These are phyloP conservation scores for Oryctolagus cuniculus DNA, from an alignment of 2,113 vertebrate species.

Conservation along the genomic window DNA sequence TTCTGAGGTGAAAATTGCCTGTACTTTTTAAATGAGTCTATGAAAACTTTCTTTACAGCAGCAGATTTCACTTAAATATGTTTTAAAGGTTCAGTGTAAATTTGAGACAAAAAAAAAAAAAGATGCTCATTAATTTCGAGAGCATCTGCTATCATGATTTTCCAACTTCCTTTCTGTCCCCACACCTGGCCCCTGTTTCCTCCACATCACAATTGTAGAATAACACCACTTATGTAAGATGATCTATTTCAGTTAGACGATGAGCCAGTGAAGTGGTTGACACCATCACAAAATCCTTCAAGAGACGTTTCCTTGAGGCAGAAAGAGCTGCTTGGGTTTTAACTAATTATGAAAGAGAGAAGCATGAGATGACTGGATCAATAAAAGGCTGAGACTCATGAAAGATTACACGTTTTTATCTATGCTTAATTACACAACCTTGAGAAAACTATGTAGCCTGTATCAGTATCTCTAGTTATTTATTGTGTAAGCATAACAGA, in stretches of 20 bases:
- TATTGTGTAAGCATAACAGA: neutral
- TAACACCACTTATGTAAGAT: neutral
- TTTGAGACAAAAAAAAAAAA: neutral
- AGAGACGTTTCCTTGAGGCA: neutral
- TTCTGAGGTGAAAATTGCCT: neutral
- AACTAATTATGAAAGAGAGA: neutral
- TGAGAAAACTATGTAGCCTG: neutral
- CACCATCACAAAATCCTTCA: neutral
- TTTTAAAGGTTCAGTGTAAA: constrained; percentile 17
- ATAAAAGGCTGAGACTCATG: neutral
- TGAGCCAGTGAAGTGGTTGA: neutral
- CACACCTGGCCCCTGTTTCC: neutral
- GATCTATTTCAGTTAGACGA: constrained; percentile 3
- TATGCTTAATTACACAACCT: neutral
- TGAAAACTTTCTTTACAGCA: neutral
- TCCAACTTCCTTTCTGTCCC: neutral
- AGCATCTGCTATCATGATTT: constrained; percentile 9
- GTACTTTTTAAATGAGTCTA: neutral
- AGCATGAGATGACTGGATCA: too few relatives aligned
- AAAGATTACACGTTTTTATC: neutral
- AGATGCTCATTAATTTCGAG: constrained; percentile 55
- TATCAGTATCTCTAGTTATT: neutral
- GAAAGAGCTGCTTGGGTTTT: neutral
- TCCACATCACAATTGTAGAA: neutral
- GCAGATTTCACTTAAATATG: neutral